A percentile compares a stretch with the other conserved stretches of the same genome.
phyloP scores from a whole-genome alignment of 2,797 vertebrate genomes.

The Monodelphis domestica region DNA sequence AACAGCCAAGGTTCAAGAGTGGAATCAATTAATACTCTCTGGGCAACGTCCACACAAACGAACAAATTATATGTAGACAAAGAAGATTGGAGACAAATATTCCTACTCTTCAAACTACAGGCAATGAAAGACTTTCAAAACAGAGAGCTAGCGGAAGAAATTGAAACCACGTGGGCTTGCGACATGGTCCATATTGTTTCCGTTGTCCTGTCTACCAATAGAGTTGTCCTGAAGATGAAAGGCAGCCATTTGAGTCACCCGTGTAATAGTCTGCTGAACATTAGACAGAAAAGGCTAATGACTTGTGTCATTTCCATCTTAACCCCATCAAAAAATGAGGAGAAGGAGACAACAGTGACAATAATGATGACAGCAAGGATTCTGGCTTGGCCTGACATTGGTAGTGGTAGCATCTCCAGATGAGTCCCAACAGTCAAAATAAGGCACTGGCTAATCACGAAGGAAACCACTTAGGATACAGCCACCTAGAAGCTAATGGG shows the following conservation, averaged over 20 bases:
- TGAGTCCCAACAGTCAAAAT: neutral
- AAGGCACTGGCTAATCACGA: too few relatives aligned
- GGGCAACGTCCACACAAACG: neutral
- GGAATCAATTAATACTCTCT: neutral
- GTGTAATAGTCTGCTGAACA: neutral
- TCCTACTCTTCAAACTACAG: neutral
- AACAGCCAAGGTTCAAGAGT: neutral
- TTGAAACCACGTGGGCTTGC: neutral
- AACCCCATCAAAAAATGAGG: neutral
- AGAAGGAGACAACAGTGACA: too few relatives aligned
- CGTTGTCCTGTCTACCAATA: neutral
- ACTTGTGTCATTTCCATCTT: neutral
- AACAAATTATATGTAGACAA: neutral
- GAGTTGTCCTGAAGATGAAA: neutral
- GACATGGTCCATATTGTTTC: neutral
- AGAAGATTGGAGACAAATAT: neutral
- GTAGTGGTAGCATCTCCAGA: neutral
- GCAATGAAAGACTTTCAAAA: neutral
- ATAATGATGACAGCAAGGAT: neutral
- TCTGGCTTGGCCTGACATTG: neutral
- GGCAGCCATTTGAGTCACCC: neutral
- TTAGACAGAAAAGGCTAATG: neutral
- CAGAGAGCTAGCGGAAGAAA: neutral
- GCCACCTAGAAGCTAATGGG: too few relatives aligned
- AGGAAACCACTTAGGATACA: too few relatives aligned